Base-by-base conservation (phyloP, 2,797 vertebrate species). In the Microctenopoma steveboyesi region DNA sequence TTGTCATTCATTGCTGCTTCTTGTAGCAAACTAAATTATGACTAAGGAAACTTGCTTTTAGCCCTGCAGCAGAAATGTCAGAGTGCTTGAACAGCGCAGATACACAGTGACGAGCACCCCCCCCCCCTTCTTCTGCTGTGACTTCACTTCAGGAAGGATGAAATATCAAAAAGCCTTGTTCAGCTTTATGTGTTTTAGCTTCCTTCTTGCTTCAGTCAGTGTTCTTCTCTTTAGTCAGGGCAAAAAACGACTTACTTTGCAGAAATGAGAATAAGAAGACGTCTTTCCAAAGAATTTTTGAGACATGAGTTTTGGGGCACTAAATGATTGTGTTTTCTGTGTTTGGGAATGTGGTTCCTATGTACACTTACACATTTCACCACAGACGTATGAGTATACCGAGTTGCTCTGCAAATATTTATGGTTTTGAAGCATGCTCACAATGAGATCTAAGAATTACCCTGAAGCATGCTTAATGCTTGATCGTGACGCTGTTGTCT, bases 31-130 rank as follows among this genome's bases (percentile, higher is more conserved):
- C 25, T 82, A 55, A 83, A 52, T 87, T 69, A 81, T 75, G 76
- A 81, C 64, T 74, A 50, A 69, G 52, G 49, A 76, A 56, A 1
- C 0, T 58, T 69, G 60, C 56, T 77, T 81, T 82, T 81, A 78
- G 69, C 71, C 73, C 30, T 51, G 59, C 64, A 69, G 73, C 59
- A 65, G 56, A 61, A 62, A 69, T 74, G 70, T 76, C 62, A 61
- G 25, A 56, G 57, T 54, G 69, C 49, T 39, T 61, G 47, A 74
- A 67, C 60, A 71, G 35, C 61, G 42, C 28, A 62, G 39, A 52
- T 8, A 58, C 16, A 37, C 14, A 45, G 45, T 5, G 3, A 57
- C 63, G 66, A 50, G 50, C 27, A 35, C 10, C 51, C 64, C 43
- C 40, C 33, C 54, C 42, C 12, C 43, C 49, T 58, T 58, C 7